Conservation (phyloP, 2,797 vertebrate species). For the Margarornis squamiger region DNA sequence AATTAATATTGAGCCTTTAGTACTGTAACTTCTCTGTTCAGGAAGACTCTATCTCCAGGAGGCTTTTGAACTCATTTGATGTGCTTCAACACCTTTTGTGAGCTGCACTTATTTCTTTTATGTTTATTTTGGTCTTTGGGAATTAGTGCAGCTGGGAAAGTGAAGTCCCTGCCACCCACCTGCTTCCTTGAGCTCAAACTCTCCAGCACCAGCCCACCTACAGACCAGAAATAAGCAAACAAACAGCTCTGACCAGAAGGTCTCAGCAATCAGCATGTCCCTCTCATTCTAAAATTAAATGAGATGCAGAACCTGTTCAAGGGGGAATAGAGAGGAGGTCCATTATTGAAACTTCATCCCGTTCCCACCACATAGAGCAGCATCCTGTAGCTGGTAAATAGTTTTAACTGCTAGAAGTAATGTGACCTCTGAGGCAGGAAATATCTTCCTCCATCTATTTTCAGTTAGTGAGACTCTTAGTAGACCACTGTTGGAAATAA, state of each 20-base stretch:
- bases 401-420: slow-evolving; percentile 33
- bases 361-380: not conserved
- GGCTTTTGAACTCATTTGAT: not conserved
- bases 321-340: not conserved
- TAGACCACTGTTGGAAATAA: slow-evolving; percentile 31
- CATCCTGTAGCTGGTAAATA: slow-evolving; percentile 32
- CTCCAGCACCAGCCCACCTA: slow-evolving; percentile 12
- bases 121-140: slow-evolving; percentile 12
- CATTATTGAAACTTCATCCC: not conserved
- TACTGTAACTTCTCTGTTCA: not conserved
- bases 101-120: not conserved
- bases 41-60: not conserved
- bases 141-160: not conserved
- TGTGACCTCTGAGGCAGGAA: slow-evolving; percentile 41
- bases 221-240: slow-evolving; percentile 24
- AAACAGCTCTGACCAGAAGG: slow-evolving; percentile 33
- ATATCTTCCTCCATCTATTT: slow-evolving; percentile 36
- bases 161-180: not conserved
- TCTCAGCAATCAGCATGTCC: not conserved
- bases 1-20: not conserved
- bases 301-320: not conserved
- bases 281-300: slow-evolving; percentile 27
- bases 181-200: not conserved
- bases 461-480: not conserved
- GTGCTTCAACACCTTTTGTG: not conserved